Evolutionary conservation across 2,113 vertebrate genomes (phyloP).

Genomic region (Okapia johnstoni): DNA sequence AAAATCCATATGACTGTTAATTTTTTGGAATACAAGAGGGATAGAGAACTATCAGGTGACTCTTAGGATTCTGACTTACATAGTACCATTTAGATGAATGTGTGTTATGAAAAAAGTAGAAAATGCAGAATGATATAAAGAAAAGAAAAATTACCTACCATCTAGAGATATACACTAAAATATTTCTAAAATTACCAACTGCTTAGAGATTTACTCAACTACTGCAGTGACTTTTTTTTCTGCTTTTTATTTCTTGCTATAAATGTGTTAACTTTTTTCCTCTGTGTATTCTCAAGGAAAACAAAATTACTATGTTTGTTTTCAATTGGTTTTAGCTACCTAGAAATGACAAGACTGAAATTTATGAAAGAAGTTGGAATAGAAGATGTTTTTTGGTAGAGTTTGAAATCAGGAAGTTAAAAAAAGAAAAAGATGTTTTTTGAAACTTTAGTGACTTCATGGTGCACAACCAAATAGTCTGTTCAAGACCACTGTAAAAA

Average conservation of each 20-base stretch:
- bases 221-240: not conserved
- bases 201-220: not conserved
- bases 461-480: not conserved
- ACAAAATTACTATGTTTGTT: not conserved
- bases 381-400: not conserved
- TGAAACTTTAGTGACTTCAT: not conserved
- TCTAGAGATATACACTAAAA: not conserved
- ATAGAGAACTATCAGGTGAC: not conserved
- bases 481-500: not conserved
- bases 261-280: not conserved
- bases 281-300: conserved; percentile 1
- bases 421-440: not conserved
- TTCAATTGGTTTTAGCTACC: conserved; percentile 5
- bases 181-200: not conserved
- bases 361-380: not conserved
- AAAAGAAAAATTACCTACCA: not conserved
- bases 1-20: not conserved
- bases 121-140: not conserved
- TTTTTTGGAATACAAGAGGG: not conserved
- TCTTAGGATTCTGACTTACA: conserved; percentile 1
- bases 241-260: not conserved
- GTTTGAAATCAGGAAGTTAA: not conserved
- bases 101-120: not conserved
- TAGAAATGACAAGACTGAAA: not conserved
- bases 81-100: not conserved